Evolutionary conservation across 2,888 invertebrate species (phyloP), one percentile per base, ranked within the genome.

Genomic region (Lacanobia oleracea): DNA sequence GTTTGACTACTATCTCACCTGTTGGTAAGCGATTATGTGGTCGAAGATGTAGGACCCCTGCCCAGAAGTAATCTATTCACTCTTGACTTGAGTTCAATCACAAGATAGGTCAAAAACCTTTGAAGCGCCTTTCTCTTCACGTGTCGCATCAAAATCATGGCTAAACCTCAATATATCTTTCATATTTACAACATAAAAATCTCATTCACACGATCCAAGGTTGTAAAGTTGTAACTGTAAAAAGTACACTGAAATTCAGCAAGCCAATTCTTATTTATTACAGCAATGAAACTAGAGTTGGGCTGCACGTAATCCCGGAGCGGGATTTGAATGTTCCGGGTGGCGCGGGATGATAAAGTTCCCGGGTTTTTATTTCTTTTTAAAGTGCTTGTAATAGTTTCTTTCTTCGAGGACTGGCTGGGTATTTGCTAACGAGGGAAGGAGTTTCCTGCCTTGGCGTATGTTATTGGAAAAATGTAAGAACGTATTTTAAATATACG

Each of bases 191-290:
- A 51, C 72, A 68, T 72, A 66, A 78, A 79, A 78, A 67, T 63
- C 73, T 79, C 51, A 68, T 82, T 72, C 68, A 53, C 57, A 64
- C 48, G 54, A 61, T 51, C 51, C 50, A 45, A 53, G 23, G 59
- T 50, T 68, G 50, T 72, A 72, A 79, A 82, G 10, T 54, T 56
- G 59, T 60, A 72, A 78, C 79, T 68, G 68, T 77, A 82, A 79
- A 79, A 82, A 83, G 56, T 72, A 62, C 63, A 72, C 79, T 79
- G 73, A 82, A 79, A 79, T 79, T 83, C 66, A 64, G 57, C 73
- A 79, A 60, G 56, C 68, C 79, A 68, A 80, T 80, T 79, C 83
- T 69, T 80, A 82, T 80, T 83, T 80, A 80, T 79, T 68, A 50
- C 48, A 67, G 79, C 83, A 79, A 73, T 79, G 83, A 79, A 63